Conservation (phyloP, 2,888 invertebrate genomes). For the Heterodera filipjevi region DNA sequence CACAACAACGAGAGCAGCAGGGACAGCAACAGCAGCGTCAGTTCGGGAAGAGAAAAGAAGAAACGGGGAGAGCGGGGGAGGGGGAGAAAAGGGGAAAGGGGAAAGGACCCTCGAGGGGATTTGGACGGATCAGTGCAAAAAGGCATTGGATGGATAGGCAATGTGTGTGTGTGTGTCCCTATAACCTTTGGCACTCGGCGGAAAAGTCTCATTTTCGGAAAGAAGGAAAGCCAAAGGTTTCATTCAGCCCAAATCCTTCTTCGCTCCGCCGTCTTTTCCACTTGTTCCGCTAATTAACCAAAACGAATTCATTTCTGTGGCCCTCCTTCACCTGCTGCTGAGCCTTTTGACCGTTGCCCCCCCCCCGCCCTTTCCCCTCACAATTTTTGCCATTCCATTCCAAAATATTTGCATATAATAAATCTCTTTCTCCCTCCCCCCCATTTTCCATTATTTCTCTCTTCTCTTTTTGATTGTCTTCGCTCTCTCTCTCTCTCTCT, state of each 20-base stretch:
- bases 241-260: not conserved
- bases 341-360: not conserved
- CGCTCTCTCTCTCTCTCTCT: not conserved
- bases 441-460: not conserved
- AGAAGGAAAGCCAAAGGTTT: not conserved
- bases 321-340: conserved; percentile 4
- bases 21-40: not conserved
- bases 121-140: not conserved
- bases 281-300: conserved; percentile 15
- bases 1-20: not conserved
- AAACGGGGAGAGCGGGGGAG: not conserved
- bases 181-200: not conserved
- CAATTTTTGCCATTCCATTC: not conserved
- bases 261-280: not conserved
- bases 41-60: no score
- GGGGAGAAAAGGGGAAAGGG: not conserved
- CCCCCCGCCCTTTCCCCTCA: not conserved
- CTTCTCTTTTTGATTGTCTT: not conserved
- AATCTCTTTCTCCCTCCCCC: not conserved
- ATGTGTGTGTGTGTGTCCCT: not conserved
- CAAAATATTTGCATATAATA: not conserved
- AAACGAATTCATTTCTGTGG: not conserved
- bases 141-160: not conserved
- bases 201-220: not conserved
- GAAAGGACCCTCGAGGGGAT: not conserved